Evolutionary conservation across 1,140 invertebrate genomes (phyloP).

Genomic region (Idris sp.): DNA sequence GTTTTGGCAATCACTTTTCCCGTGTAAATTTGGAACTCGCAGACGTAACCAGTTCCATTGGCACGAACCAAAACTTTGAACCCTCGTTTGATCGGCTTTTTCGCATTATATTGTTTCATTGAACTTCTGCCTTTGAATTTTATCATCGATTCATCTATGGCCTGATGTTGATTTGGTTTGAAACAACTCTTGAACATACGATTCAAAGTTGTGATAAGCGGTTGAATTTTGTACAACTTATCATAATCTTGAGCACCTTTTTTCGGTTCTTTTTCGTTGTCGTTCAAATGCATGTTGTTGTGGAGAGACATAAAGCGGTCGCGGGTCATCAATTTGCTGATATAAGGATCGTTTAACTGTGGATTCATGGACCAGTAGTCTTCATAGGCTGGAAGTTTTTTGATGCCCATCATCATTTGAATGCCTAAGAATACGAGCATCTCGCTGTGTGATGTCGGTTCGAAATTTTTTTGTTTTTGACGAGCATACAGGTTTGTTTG

Average conservation of each 20-base stretch:
- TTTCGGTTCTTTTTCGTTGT: conserved; percentile 38
- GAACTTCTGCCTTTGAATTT: conserved; percentile 69
- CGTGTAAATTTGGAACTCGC: conserved; percentile 74
- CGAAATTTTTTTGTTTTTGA: neutral
- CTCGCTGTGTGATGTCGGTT: conserved; percentile 1
- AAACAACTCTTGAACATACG: conserved; percentile 29
- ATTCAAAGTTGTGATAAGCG: conserved; percentile 21
- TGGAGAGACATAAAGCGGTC: conserved; percentile 33
- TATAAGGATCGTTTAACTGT: conserved; percentile 32
- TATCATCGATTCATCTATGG: conserved; percentile 71
- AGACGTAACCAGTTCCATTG: conserved; percentile 71
- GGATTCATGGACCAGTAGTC: conserved; percentile 55
- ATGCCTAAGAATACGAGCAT: conserved; percentile 3
- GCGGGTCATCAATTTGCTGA: conserved; percentile 34
- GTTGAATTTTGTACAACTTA: conserved; percentile 54
- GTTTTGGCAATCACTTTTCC: conserved; percentile 73
- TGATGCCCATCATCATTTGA: conserved; percentile 30
- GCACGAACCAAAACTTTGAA: conserved; percentile 74
- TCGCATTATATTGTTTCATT: conserved; percentile 74
- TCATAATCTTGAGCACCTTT: conserved; percentile 32
- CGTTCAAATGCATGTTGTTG: conserved; percentile 40
- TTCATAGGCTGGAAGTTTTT: too few relatives aligned
- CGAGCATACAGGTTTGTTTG: neutral
- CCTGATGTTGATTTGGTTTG: conserved; percentile 25
- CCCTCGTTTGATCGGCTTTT: conserved; percentile 77